Percentiles rank a stretch among this genome's conserved stretches.
phyloP scores from a whole-genome alignment of 1,140 invertebrate genomes.

The Drosophila ananassae region DNA sequence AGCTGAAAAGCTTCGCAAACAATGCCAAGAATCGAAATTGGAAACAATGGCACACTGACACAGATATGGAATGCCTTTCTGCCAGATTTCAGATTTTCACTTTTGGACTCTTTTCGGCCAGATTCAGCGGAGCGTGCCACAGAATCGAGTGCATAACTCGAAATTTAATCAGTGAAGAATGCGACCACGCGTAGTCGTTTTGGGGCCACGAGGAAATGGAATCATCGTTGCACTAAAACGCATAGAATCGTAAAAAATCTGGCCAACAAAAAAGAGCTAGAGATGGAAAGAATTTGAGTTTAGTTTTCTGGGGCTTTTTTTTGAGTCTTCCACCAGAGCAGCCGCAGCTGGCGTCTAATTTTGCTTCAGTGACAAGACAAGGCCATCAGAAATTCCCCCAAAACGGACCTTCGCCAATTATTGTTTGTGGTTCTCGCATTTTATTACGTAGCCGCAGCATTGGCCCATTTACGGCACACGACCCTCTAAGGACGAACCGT shows the following conservation, averaged over 20 bases:
- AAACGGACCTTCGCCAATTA: slow-evolving; percentile 55
- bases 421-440: slow-evolving; percentile 51
- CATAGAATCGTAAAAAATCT: slow-evolving; percentile 52
- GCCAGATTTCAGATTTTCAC: slow-evolving; percentile 17
- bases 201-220: slow-evolving; percentile 34
- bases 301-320: background rate
- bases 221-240: slow-evolving; percentile 50
- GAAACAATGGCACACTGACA: slow-evolving; percentile 55
- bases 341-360: slow-evolving; percentile 30
- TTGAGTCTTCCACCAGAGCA: background rate
- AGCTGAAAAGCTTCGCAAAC: background rate
- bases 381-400: slow-evolving; percentile 30
- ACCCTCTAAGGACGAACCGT: slow-evolving; percentile 31
- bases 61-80: slow-evolving; percentile 42
- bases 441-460: slow-evolving; percentile 61
- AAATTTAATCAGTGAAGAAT: slow-evolving; percentile 49
- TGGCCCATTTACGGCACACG: slow-evolving; percentile 50
- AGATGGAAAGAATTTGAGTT: slow-evolving; percentile 9
- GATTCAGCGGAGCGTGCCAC: slow-evolving; percentile 43
- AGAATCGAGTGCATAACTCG: slow-evolving; percentile 40
- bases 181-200: slow-evolving; percentile 47
- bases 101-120: slow-evolving; percentile 27
- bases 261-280: background rate
- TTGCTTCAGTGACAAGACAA: slow-evolving; percentile 48
- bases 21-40: slow-evolving; percentile 36